Evolutionary conservation across 1,140 invertebrate species (phyloP).

Genomic region (Portunus trituberculatus): DNA sequence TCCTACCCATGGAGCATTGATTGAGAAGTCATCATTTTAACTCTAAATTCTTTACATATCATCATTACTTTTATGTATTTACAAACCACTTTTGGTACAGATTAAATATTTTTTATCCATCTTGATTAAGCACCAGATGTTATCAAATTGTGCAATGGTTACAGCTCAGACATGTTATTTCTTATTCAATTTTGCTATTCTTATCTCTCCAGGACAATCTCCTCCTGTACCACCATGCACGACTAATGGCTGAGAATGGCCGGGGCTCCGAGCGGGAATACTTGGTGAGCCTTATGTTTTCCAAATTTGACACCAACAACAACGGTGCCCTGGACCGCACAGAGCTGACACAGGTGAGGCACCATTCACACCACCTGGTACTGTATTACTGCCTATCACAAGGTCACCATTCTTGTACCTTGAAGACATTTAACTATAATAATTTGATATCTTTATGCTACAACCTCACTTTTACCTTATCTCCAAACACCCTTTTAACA

Average conservation of each 20-base stretch:
- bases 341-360: conserved; percentile 83
- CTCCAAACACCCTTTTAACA: no score
- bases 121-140: no score
- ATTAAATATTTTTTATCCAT: conserved; percentile 15
- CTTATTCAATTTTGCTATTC: no score
- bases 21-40: not conserved
- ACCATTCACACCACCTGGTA: no score
- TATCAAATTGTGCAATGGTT: no score
- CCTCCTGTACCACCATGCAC: conserved; percentile 87
- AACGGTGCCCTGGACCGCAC: conserved; percentile 86
- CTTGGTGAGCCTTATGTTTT: conserved; percentile 89
- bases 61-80: not conserved
- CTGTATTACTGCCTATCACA: not conserved
- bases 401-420: no score
- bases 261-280: conserved; percentile 86
- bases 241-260: conserved; percentile 83
- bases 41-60: not conserved
- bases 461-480: no score
- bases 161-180: no score
- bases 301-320: conserved; percentile 88
- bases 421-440: no score
- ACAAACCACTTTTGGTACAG: not conserved
- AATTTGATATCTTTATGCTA: no score
- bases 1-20: not conserved
- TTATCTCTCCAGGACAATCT: conserved; percentile 85